Evolutionary conservation across 1,140 invertebrate species (phyloP), one percentile per base, ranked within the genome.

Genomic region (Scaptomyza hsui): DNA sequence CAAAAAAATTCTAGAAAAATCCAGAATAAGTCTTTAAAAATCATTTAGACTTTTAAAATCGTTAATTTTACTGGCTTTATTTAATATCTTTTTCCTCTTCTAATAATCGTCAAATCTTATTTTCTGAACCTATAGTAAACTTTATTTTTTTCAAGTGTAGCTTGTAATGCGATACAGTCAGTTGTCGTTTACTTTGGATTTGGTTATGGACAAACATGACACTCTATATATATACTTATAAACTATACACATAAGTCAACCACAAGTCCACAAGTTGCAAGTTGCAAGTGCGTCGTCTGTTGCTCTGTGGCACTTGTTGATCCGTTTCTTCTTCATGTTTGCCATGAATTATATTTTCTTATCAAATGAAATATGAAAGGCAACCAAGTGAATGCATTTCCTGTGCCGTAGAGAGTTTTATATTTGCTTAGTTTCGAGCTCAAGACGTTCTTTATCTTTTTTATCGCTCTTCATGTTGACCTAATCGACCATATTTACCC

Each of bases 401-500:
- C 79, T 82, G 78, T 57, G 21, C 24, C 24, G n/a, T n/a, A n/a
- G n/a, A n/a, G 12, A 37, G 32, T n/a, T 35, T 29, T 61, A 39
- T 44, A 24, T 61, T 51, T 51, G 39, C 37, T 16, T 18, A 42
- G 35, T 10, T 0, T 35, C 32, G 32, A 53, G 32, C 37, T 41
- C 37, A 41, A 21, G 42, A 60, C 44, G 26, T 21, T 21, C 13
- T 56, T 49, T 60, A 18, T 42, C 42, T 32, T 19, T 37, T 83
- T 68, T 83, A 86, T 85, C 81, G 63, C 48, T 13, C 6, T 44
- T 15, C 62, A 24, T 2, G 80, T 48, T 85, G 81, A 85, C 81
- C 81, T 75, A 86, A 86, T 86, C 37, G 62, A 62, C 32, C 86
- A 85, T 85, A 85, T 86, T 85, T 86, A 59, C 57, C 44, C 59